phyloP scores from a whole-genome alignment of 1,140 invertebrate genomes.

The Drosophila pseudoobscura region DNA sequence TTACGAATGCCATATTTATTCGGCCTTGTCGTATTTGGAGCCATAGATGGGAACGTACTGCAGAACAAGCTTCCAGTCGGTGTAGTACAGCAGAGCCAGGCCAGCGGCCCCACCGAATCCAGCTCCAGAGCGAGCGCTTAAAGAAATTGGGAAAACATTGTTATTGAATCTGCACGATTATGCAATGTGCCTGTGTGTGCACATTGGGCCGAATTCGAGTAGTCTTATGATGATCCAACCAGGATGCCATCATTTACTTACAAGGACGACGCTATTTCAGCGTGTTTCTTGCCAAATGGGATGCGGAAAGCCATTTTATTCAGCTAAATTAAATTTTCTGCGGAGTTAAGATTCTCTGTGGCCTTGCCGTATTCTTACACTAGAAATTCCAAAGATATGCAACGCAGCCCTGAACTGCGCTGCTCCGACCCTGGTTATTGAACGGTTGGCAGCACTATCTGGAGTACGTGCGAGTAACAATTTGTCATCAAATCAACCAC shows the following conservation, averaged over 20 bases:
- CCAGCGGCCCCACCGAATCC: conserved; percentile 86
- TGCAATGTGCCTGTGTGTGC: conserved; percentile 49
- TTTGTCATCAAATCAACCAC: conserved; percentile 42
- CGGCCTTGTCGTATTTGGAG: conserved; percentile 87
- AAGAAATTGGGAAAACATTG: conserved; percentile 7
- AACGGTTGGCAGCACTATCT: conserved; percentile 17
- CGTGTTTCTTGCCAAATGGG: conserved; percentile 82
- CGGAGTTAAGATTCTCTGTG: neutral
- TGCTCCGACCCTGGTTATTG: no score
- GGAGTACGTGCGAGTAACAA: conserved; percentile 53
- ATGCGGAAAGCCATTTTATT: conserved; percentile 69
- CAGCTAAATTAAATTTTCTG: conserved; percentile 31
- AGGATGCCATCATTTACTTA: conserved; percentile 51
- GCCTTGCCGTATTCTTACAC: neutral
- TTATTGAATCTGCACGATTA: conserved; percentile 38
- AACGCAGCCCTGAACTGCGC: neutral
- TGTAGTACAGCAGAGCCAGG: conserved; percentile 87
- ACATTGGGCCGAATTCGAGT: neutral
- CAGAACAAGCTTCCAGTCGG: conserved; percentile 90
- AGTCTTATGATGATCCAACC: neutral
- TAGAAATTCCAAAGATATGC: conserved; percentile 9
- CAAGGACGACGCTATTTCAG: conserved; percentile 84
- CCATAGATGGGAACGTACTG: conserved; percentile 90
- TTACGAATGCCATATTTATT: conserved; percentile 54
- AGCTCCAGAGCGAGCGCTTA: conserved; percentile 86